Conservation (phyloP, 2,113 vertebrate species). For the Carlito syrichta region DNA sequence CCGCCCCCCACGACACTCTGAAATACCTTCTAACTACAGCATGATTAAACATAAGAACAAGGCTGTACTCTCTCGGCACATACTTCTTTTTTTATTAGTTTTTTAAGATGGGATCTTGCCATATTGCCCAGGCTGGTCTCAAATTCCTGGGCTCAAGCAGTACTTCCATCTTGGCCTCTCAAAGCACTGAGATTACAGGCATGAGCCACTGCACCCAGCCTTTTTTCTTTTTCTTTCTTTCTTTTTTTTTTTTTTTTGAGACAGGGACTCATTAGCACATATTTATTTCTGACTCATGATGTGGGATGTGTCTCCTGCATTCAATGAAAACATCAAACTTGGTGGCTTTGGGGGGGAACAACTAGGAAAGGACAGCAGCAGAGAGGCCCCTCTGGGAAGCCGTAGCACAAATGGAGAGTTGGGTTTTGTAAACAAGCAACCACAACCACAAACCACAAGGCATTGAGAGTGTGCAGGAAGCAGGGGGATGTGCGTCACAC, state of each 20-base stretch:
- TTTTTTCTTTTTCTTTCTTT: no score
- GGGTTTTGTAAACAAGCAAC: constrained; percentile 9
- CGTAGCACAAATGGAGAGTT: not conserved
- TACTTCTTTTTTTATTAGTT: not conserved
- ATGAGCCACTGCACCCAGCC: not conserved
- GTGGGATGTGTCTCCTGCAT: not conserved
- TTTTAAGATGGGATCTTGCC: not conserved
- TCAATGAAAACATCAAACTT: not conserved
- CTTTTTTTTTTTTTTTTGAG: no score
- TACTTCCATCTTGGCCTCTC: not conserved
- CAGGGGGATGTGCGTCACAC: not conserved
- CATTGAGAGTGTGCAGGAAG: not conserved
- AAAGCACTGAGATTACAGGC: not conserved
- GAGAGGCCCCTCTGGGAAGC: not conserved
- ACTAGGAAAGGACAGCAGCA: not conserved
- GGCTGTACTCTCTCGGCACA: not conserved
- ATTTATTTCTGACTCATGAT: not conserved
- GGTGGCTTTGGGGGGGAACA: not conserved
- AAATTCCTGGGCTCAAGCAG: not conserved
- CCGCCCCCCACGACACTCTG: not conserved
- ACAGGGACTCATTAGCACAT: no score
- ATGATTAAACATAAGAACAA: not conserved
- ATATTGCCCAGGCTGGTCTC: not conserved
- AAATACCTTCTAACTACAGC: not conserved
- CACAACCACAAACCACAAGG: constrained; percentile 12